phyloP scores from a whole-genome alignment of 2,888 invertebrate genomes.

The Cheilosia impressa region DNA sequence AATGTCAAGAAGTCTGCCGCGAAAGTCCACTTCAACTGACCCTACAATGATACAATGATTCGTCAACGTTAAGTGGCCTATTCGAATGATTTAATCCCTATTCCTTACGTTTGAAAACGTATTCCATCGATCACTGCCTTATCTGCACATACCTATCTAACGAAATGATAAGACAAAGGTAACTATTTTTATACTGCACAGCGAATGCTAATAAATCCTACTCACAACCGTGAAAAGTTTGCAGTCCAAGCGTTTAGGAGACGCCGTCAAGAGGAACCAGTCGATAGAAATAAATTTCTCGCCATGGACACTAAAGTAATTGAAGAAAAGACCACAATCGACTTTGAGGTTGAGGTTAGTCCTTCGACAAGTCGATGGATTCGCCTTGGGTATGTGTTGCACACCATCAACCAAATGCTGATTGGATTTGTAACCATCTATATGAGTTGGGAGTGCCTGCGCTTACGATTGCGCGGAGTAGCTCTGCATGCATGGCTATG shows the following conservation, averaged over 20 bases:
- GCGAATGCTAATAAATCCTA: slow-evolving; percentile 39
- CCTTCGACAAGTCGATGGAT: slow-evolving; percentile 21
- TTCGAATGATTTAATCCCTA: neutral
- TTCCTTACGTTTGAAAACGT: neutral
- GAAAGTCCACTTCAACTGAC: neutral
- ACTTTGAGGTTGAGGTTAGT: neutral
- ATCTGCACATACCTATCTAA: slow-evolving; percentile 1
- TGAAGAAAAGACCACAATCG: slow-evolving; percentile 17
- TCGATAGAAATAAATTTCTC: neutral
- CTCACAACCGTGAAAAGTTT: neutral
- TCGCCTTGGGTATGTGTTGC: slow-evolving; percentile 75
- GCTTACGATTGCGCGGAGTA: slow-evolving; percentile 77
- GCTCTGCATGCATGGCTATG: slow-evolving; percentile 81
- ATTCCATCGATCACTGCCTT: slow-evolving; percentile 18
- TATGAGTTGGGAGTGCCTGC: slow-evolving; percentile 80
- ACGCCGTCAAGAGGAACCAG: neutral
- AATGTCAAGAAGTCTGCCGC: too few species aligned
- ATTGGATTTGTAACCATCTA: slow-evolving; percentile 82
- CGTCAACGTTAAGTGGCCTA: neutral
- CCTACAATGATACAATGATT: neutral
- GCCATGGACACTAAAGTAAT: slow-evolving; percentile 23
- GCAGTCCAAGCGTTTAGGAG: slow-evolving; percentile 23
- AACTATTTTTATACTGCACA: neutral
- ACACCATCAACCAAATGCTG: slow-evolving; percentile 81
- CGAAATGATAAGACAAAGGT: slow-evolving; percentile 9